Percentiles rank a stretch among this genome's conserved stretches.
Conservation (phyloP, 2,113 vertebrate genomes). For the Bucco capensis region DNA sequence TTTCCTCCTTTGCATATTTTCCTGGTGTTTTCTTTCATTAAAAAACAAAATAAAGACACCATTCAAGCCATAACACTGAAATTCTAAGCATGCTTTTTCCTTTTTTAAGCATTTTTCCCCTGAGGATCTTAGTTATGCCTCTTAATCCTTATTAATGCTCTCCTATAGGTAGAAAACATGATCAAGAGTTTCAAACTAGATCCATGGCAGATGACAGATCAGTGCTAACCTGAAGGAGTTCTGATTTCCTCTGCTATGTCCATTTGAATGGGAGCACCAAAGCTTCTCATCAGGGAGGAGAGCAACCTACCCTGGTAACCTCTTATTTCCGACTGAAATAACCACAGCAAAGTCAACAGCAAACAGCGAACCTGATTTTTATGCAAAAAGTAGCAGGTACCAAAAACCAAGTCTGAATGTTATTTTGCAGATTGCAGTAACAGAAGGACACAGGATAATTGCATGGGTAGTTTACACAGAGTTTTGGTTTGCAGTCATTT, state of each 20-base stretch:
- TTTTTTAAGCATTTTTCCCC: background rate
- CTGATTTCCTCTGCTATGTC: background rate
- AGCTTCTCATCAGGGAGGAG: background rate
- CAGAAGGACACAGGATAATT: background rate
- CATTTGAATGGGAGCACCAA: rapidly evolving
- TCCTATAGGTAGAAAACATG: background rate
- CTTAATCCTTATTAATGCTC: background rate
- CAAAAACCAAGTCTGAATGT: rapidly evolving
- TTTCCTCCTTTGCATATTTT: background rate
- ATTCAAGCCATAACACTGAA: background rate
- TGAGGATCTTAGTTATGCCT: background rate
- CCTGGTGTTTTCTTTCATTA: background rate
- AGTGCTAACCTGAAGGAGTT: background rate
- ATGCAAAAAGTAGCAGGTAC: background rate
- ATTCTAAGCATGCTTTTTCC: background rate
- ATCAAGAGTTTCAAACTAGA: background rate
- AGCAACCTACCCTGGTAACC: background rate
- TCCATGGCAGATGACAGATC: background rate
- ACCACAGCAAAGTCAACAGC: background rate
- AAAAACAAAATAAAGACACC: background rate
- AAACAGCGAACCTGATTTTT: background rate
- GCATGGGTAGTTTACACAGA: rapidly evolving
- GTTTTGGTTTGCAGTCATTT: background rate
- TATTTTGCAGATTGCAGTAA: background rate
- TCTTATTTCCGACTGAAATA: background rate